These are phyloP conservation scores for Herpailurus yagouaroundi DNA, from an alignment of 2,113 vertebrate species.

Conservation along the genomic window DNA sequence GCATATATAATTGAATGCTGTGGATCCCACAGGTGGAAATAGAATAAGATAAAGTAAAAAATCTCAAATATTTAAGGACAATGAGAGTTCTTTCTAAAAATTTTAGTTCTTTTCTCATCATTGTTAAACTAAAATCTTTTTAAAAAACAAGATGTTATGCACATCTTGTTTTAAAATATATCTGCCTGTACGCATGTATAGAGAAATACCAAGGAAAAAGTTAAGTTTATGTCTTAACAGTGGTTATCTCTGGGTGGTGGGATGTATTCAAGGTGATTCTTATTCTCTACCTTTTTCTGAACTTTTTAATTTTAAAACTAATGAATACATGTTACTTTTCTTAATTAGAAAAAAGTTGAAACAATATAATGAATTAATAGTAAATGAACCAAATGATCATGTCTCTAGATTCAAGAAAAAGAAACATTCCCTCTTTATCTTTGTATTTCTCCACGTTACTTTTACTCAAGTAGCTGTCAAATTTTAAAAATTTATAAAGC, in stretches of 20 bases:
- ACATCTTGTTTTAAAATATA: background rate
- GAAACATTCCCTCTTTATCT: background rate
- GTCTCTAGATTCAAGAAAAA: constrained; percentile 19
- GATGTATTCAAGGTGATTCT: background rate
- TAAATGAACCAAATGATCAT: background rate
- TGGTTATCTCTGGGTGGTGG: background rate
- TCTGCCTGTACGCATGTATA: background rate
- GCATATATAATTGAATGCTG: background rate
- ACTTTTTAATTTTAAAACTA: constrained; percentile 22
- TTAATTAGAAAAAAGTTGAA: constrained; percentile 31
- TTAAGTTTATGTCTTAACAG: background rate
- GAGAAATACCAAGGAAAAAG: background rate
- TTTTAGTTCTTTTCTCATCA: constrained; percentile 24
- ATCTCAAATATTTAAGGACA: constrained; percentile 28
- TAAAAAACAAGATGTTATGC: background rate
- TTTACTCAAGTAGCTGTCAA: background rate
- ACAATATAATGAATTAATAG: background rate
- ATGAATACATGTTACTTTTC: background rate
- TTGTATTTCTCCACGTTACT: background rate
- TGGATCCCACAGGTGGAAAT: background rate
- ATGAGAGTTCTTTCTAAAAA: background rate
- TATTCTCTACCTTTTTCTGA: constrained; percentile 6
- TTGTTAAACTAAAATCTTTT: constrained; percentile 58
- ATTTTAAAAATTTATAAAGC: background rate
- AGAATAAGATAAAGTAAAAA: constrained; percentile 11